Percentiles rank a stretch among this genome's conserved stretches.
These are phyloP conservation scores for Drosophila mauritiana DNA, from an alignment of 1,140 invertebrate genomes.

Conservation along the genomic window DNA sequence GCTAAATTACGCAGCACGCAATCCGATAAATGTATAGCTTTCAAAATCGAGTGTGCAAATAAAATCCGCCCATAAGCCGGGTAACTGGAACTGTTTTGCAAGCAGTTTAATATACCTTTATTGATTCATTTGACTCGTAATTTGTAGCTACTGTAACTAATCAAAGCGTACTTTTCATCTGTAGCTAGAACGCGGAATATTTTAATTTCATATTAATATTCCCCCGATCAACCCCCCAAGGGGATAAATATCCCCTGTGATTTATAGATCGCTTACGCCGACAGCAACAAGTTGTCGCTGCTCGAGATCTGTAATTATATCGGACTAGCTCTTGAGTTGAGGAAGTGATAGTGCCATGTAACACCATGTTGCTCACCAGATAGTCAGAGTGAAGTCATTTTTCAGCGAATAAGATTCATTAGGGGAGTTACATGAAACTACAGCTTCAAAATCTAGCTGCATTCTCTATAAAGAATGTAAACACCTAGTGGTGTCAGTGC, in stretches of 20 bases:
- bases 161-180: not conserved
- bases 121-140: constrained; percentile 9
- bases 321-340: not conserved
- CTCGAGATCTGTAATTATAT: constrained; percentile 13
- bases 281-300: constrained; percentile 17
- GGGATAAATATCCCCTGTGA: constrained; percentile 14
- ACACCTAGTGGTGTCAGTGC: not conserved
- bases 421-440: not conserved
- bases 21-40: constrained; percentile 3
- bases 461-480: not conserved
- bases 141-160: constrained; percentile 7
- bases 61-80: not conserved
- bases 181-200: constrained; percentile 9
- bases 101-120: not conserved
- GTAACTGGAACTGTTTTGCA: not conserved
- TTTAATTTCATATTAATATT: constrained; percentile 16
- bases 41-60: not conserved
- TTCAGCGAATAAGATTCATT: not conserved
- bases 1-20: not conserved
- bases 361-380: constrained; percentile 14
- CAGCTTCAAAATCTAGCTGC: too few species aligned
- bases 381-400: not conserved
- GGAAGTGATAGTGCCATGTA: constrained; percentile 19
- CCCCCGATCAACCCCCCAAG: constrained; percentile 2
- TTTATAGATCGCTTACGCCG: constrained; percentile 27